phyloP scores from a whole-genome alignment of 2,113 vertebrate species.

The Polyodon spathula region DNA sequence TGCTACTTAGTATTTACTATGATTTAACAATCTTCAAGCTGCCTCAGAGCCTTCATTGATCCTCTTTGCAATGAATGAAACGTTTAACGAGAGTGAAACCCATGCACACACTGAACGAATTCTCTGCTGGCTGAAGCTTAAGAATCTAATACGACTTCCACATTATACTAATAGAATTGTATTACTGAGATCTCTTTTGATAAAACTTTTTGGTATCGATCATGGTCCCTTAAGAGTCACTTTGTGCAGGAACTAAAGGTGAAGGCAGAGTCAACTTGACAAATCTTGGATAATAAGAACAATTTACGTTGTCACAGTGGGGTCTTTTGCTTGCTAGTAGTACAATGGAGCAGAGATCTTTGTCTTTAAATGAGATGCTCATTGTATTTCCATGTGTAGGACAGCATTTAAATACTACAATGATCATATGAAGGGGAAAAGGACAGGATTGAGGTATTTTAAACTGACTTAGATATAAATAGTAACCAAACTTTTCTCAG shows the following conservation, averaged over 20 bases:
- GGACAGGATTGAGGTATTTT: not conserved
- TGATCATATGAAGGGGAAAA: not conserved
- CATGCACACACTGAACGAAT: slow-evolving; percentile 5
- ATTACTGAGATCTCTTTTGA: slow-evolving; percentile 30
- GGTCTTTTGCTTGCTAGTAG: slow-evolving; percentile 22
- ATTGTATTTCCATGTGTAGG: not conserved
- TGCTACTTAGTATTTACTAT: not conserved
- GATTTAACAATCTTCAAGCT: slow-evolving; percentile 18
- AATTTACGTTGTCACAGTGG: slow-evolving; percentile 31
- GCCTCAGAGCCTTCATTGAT: not conserved
- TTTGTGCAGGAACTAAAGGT: slow-evolving; percentile 33
- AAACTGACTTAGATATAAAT: not conserved
- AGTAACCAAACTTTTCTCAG: not conserved
- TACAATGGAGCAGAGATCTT: slow-evolving; percentile 24
- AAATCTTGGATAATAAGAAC: slow-evolving; percentile 35
- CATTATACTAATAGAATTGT: slow-evolving; percentile 11
- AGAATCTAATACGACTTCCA: slow-evolving; percentile 10
- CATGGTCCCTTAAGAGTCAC: slow-evolving; percentile 29
- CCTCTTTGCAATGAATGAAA: not conserved
- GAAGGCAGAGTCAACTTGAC: slow-evolving; percentile 32
- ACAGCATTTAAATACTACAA: not conserved
- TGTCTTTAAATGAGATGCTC: slow-evolving; percentile 27
- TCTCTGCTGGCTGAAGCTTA: slow-evolving; percentile 7
- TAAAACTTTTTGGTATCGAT: slow-evolving; percentile 40
- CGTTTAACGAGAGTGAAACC: slow-evolving; percentile 3